Conservation (phyloP, 2,113 vertebrate species). For the Indicator indicator region DNA sequence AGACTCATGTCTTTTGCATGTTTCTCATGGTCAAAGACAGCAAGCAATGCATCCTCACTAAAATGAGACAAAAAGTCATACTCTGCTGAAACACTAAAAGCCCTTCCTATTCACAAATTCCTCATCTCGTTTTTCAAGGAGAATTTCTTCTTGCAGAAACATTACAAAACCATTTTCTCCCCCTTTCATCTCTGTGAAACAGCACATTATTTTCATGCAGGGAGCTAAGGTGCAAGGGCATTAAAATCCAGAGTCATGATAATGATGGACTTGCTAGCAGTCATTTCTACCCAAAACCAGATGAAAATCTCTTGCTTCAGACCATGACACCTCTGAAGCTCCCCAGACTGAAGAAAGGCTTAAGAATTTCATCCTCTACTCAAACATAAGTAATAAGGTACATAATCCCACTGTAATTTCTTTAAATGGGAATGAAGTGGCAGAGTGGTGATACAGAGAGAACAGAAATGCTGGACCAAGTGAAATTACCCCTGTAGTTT, state of each 20-base stretch:
- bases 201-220: background rate
- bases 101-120: background rate
- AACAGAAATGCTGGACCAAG: background rate
- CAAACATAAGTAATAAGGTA: background rate
- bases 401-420: background rate
- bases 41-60: background rate
- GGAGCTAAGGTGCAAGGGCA: background rate
- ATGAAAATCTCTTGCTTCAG: background rate
- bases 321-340: background rate
- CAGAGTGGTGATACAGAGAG: background rate
- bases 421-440: background rate
- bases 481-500: background rate
- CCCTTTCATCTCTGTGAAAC: slow-evolving; percentile 26
- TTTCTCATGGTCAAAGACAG: background rate
- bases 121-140: background rate
- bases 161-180: slow-evolving; percentile 22
- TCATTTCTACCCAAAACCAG: background rate
- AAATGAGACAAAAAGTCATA: background rate
- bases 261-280: background rate
- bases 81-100: background rate
- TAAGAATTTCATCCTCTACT: background rate
- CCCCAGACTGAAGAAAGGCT: background rate
- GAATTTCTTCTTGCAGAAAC: slow-evolving; percentile 18
- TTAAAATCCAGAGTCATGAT: slow-evolving; percentile 1
- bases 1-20: background rate